phyloP scores from a whole-genome alignment of 2,113 vertebrate species.

The Istiophorus platypterus region DNA sequence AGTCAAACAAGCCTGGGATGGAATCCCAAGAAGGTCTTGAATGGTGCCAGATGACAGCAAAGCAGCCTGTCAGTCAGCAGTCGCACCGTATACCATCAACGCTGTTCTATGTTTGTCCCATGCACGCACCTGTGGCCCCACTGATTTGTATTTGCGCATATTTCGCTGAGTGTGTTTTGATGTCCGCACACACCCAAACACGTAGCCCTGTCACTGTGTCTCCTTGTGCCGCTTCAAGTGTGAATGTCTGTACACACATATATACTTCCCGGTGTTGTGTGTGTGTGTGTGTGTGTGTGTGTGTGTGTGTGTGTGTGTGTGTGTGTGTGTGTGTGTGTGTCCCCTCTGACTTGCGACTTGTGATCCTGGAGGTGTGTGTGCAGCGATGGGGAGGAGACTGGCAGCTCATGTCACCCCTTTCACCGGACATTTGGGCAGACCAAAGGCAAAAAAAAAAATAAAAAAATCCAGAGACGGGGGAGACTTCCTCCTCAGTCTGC shows the following conservation, averaged over 20 bases:
- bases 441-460: conserved; percentile 22
- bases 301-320: conserved; percentile 10
- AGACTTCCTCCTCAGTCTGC: conserved; percentile 17
- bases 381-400: conserved; percentile 24
- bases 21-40: neutral
- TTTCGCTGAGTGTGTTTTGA: conserved; percentile 5
- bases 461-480: conserved; percentile 1
- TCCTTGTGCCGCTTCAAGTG: conserved; percentile 11
- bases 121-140: neutral
- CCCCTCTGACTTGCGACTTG: conserved; percentile 13
- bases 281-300: conserved; percentile 18
- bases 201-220: neutral
- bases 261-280: neutral
- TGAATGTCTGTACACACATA: conserved; percentile 23
- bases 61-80: conserved; percentile 1
- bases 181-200: conserved; percentile 13
- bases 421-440: conserved; percentile 32
- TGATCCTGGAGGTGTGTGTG: conserved; percentile 47
- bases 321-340: conserved; percentile 11
- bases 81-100: neutral
- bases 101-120: neutral
- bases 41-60: neutral
- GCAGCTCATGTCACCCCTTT: conserved; percentile 48
- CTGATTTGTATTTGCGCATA: conserved; percentile 6
- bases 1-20: conserved; percentile 13